These are phyloP conservation scores for Drosophila kepulauana DNA, from an alignment of 1,140 invertebrate genomes.

Conservation along the genomic window DNA sequence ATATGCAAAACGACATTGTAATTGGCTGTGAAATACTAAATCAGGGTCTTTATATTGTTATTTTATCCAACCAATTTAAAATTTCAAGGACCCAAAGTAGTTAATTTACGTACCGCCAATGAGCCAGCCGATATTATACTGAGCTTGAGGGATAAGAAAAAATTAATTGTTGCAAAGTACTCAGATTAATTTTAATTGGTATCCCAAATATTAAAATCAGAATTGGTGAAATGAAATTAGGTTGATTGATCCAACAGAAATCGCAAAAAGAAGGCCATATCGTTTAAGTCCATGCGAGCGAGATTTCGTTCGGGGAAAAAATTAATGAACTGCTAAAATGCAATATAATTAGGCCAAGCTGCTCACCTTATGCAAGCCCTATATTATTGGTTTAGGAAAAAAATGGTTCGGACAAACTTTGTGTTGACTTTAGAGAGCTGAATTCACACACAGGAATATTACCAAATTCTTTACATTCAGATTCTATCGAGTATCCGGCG, in stretches of 20 bases:
- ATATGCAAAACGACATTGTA: slow-evolving; percentile 21
- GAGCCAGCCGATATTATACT: background rate
- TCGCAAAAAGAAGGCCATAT: no score
- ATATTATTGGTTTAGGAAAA: no score
- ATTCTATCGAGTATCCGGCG: slow-evolving; percentile 21
- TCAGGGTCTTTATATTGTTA: slow-evolving; percentile 43
- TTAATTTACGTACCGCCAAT: no score
- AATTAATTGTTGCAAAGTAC: slow-evolving; percentile 19
- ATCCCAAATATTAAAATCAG: slow-evolving; percentile 13
- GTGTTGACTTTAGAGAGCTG: slow-evolving; percentile 26
- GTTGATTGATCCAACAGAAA: no score
- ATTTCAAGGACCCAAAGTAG: no score
- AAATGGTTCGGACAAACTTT: slow-evolving; percentile 18
- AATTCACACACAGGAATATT: slow-evolving; percentile 26
- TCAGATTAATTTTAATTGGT: slow-evolving; percentile 16
- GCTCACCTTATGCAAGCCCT: no score
- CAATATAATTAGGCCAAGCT: no score
- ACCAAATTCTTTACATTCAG: slow-evolving; percentile 23
- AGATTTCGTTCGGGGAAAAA: no score
- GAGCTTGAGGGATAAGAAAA: no score
- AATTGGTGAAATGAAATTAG: slow-evolving; percentile 16
- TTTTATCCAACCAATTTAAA: slow-evolving; percentile 6
- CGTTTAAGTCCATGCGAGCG: no score
- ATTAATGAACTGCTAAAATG: no score
- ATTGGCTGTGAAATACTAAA: slow-evolving; percentile 43